Evolutionary conservation across 2,888 invertebrate genomes (phyloP), one percentile per base, ranked within the genome.

Genomic region (Rhopalosiphum nymphaeae): DNA sequence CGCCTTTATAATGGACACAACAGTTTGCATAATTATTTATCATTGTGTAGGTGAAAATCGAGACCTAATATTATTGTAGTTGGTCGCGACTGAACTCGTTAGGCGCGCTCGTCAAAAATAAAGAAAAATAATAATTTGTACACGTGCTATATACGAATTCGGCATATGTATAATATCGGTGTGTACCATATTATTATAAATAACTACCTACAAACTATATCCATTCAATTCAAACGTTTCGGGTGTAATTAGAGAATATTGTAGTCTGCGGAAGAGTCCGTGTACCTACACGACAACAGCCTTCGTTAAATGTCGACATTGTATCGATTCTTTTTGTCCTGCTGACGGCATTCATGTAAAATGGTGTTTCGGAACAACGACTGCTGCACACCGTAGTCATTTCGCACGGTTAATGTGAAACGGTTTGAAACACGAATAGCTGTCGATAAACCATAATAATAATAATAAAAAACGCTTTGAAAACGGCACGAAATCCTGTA

Each of bases 301-400:
- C 78, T 91, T 91, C 91, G 36, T 78, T 91, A 91, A 91, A 91
- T n/a, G 4, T 91, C 67, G 49, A 91, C 49, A 49, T 53, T 26
- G 91, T 91, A 91, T 91, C 91, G 91, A 91, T 91, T 91, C 49
- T 49, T 91, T 91, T 78, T 49, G 91, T 49, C 36, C 78, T 42
- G 21, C 21, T 21, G 78, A 21, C 21, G 67, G 78, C 78, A 78
- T 78, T 61, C 46, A 9, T 4, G 86, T 86, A 86, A 86, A 86
- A 46, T 29, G 86, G 86, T 46, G 2, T 49, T 86, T 46, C 86
- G 10, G 85, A 42, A 85, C 85, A 4, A 86, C 26, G 42, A 29
- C 44, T 44, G 44, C 29, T 29, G 13, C 46, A 29, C 46, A n/a
- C 29, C 29, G 44, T 46, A 87, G n/a, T 87, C n/a, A n/a, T 49